Evolutionary conservation across 2,888 invertebrate species (phyloP), one percentile per base, ranked within the genome.

Genomic region (Dynastes maya): DNA sequence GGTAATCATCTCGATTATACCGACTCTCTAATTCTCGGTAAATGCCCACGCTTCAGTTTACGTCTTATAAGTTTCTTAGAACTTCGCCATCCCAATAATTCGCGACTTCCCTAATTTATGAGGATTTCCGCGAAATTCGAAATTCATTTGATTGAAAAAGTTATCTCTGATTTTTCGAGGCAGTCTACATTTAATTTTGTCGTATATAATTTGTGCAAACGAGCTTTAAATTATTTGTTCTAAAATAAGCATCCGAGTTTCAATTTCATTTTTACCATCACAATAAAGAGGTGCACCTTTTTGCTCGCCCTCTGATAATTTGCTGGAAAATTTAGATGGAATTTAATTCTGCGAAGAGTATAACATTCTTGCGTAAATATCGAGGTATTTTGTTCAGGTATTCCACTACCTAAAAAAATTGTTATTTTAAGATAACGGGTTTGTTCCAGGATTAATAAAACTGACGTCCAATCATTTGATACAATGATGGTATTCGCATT

Each of bases 341-440:
- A 53, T 53, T 13, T 53, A 53, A 53, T 53, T 53, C 2, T n/a
- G n/a, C 16, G 6, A 13, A 13, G 16, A n/a, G 16, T 2, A 53
- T 53, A 53, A 16, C 53, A 53, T 53, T 53, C 53, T 16, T 53
- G 53, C 3, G 53, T 53, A 53, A 53, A 53, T 53, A 53, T 53
- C 16, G n/a, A 53, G 53, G 16, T 13, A 53, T 53, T n/a, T 53
- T 4, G 16, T 53, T 53, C 16, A 53, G 53, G 53, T 53, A 53
- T 53, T 53, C 3, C 53, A 1, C 53, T 53, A 16, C 2, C 2
- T 53, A 16, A 53, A 53, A 13, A 53, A n/a, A 16, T 53, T 16
- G 13, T 53, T 53, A 16, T 16, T 16, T 53, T 53, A 53, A 53
- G 53, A 2, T 53, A 53, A 9, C 51, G n/a, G 13, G 13, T 16